Percentiles rank a stretch among this genome's conserved stretches.
These are phyloP conservation scores for Diachasma alloeum DNA, from an alignment of 1,140 invertebrate species.

Conservation along the genomic window DNA sequence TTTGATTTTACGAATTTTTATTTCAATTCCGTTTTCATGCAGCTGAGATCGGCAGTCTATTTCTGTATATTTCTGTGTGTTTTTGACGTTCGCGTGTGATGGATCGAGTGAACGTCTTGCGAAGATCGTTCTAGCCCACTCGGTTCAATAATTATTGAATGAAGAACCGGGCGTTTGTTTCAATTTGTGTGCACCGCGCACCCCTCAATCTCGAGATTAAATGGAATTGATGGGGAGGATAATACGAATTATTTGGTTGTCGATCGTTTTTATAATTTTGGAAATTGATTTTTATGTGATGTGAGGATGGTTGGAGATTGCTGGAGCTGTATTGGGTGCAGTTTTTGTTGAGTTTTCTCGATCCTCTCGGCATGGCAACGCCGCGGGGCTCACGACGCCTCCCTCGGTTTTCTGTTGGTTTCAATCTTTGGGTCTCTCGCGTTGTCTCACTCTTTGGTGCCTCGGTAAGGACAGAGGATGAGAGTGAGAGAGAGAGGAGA, in stretches of 20 bases:
- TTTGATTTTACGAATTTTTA: too few species aligned
- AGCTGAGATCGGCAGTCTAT: too few species aligned
- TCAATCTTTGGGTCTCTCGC: neutral
- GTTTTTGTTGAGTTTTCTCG: slow-evolving; percentile 47
- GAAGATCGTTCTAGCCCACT: neutral
- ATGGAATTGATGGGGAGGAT: neutral
- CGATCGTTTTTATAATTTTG: neutral
- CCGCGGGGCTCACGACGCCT: slow-evolving; percentile 34
- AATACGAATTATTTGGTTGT: neutral
- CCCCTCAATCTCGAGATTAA: neutral
- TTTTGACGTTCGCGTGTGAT: neutral
- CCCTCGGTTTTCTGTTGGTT: neutral
- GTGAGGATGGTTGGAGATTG: slow-evolving; percentile 22
- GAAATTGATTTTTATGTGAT: neutral
- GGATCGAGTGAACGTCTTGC: neutral
- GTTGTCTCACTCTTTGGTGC: neutral
- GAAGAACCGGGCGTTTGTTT: neutral
- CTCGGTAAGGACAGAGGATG: neutral
- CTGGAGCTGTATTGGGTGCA: slow-evolving; percentile 20
- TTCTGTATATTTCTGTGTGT: neutral
- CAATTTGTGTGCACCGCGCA: neutral
- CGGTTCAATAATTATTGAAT: neutral
- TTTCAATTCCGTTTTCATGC: too few species aligned
- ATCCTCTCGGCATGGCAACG: slow-evolving; percentile 50
- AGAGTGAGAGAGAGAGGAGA: slow-evolving; percentile 14